Evolutionary conservation across 2,113 vertebrate species (phyloP).

Genomic region (Australoheros scitulus): DNA sequence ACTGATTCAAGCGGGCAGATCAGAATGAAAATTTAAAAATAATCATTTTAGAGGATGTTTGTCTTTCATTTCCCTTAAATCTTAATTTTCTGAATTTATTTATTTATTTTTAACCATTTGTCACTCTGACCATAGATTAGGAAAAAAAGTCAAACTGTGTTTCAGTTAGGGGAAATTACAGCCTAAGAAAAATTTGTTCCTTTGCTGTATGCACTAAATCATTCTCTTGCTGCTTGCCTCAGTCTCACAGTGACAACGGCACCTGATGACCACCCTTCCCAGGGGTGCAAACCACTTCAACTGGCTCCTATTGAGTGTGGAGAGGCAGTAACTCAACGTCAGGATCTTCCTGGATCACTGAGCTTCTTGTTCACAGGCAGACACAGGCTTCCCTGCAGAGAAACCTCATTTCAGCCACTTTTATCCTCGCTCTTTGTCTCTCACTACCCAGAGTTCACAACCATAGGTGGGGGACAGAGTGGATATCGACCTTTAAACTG

Average conservation of each 20-base stretch:
- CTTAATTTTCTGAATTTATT: background rate
- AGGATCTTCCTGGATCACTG: constrained; percentile 56
- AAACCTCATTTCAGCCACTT: constrained; percentile 58
- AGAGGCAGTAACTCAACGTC: constrained; percentile 43
- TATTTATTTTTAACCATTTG: background rate
- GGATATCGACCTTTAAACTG: constrained; percentile 31
- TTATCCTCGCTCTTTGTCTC: constrained; percentile 51
- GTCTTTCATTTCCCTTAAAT: background rate
- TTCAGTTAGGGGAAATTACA: background rate
- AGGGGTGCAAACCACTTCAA: constrained; percentile 17
- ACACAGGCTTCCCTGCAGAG: constrained; percentile 36
- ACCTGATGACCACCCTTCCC: constrained; percentile 31
- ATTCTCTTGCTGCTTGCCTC: constrained; percentile 22
- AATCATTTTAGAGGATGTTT: background rate
- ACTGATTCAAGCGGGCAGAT: background rate
- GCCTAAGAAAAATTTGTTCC: background rate
- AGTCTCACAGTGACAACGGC: constrained; percentile 13
- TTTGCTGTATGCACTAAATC: background rate
- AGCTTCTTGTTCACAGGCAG: constrained; percentile 32
- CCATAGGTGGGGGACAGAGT: constrained; percentile 29
- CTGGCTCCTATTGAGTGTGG: constrained; percentile 22
- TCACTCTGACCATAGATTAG: background rate
- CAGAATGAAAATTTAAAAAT: background rate
- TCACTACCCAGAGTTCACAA: constrained; percentile 31
- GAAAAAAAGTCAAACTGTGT: background rate